Conservation (phyloP, 2,113 vertebrate genomes). For the Brienomyrus longianalis region DNA sequence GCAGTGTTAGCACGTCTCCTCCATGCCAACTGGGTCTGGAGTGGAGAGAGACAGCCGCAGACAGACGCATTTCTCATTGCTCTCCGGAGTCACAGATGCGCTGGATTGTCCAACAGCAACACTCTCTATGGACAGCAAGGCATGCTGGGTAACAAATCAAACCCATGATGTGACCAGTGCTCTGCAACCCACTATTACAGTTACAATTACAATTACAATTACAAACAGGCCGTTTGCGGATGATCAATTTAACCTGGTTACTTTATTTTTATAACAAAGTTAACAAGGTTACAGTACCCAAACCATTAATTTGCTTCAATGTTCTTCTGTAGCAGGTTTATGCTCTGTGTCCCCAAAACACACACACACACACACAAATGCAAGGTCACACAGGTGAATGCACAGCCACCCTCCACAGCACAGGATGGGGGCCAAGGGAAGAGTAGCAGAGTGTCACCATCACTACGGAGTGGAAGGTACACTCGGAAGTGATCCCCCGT, state of each 20-base stretch:
- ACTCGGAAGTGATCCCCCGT: background rate
- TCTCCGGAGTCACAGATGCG: background rate
- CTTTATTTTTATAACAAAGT: background rate
- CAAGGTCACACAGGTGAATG: background rate
- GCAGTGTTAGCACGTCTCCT: background rate
- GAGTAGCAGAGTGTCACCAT: slow-evolving; percentile 24
- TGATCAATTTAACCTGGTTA: background rate
- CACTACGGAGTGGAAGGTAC: slow-evolving; percentile 26
- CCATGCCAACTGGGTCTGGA: background rate
- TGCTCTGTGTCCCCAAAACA: background rate
- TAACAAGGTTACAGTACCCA: background rate
- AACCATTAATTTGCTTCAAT: background rate
- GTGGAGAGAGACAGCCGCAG: background rate
- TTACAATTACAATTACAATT: background rate
- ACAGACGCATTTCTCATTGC: background rate
- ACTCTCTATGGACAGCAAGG: background rate
- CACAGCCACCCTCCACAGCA: background rate
- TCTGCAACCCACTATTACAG: background rate
- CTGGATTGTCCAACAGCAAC: background rate
- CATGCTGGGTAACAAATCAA: background rate
- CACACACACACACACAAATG: background rate
- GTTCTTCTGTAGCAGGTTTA: background rate
- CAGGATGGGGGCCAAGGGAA: background rate
- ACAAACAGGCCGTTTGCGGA: background rate
- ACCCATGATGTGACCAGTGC: background rate